Evolutionary conservation across 2,797 vertebrate species (phyloP), one percentile per base, ranked within the genome.

Genomic region (Danio choprae): DNA sequence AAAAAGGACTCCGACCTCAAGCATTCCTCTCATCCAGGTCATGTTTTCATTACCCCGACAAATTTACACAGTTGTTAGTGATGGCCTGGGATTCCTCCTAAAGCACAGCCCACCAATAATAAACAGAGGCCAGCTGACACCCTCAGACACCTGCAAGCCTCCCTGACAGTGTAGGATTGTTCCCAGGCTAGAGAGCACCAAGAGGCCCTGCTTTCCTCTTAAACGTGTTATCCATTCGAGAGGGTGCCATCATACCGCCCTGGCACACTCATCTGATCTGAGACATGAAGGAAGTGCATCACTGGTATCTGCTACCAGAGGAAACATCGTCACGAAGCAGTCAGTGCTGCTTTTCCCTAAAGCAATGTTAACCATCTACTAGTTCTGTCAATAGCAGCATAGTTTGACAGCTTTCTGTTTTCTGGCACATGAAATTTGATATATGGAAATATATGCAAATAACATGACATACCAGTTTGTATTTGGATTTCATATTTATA

Each of bases 21-120:
- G 91, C 90, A 89, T 91, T 94, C 91, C 93, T n/a, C 56, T 88
- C 84, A 87, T 85, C 81, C 89, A 81, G 88, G 89, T 90, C 94
- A 86, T 95, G 90, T 96, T 97, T 96, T 94, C 90, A 89, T 96
- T 96, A 93, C 93, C 91, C 92, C 93, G 93, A 95, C 94, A 94
- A 88, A 81, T 95, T 95, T 93, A 91, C 93, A 92, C 90, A 92
- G 93, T 92, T 94, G 94, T 95, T 92, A 89, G 94, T 91, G 94
- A 94, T 86, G 93, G 94, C 92, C 90, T 63, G 87, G 92, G 91
- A 87, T 79, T 94, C 91, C 93, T 95, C 90, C 92, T 92, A 85
- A 91, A 91, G 90, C 90, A 60, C 90, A 89, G 92, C 90, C 87
- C 90, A 93, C 91, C 92, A 91, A 93, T 94, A 95, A 95, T 94